Evolutionary conservation across 2,113 vertebrate genomes (phyloP).

Genomic region (Sturnira hondurensis): DNA sequence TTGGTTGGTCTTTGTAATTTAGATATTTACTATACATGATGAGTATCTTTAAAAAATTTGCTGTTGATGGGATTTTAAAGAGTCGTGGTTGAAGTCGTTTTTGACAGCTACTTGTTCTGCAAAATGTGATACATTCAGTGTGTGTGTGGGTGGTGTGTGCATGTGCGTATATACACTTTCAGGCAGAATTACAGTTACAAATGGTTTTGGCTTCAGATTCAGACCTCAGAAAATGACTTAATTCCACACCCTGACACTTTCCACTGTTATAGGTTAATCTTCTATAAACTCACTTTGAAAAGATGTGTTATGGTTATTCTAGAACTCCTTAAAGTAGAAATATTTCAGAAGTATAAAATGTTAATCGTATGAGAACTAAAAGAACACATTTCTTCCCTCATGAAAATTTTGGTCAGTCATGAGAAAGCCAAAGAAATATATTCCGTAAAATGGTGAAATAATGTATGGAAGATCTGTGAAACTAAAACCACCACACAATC

Average conservation of each 20-base stretch:
- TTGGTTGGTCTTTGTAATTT: constrained; percentile 36
- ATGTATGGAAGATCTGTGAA: constrained; percentile 80
- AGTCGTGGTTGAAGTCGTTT: constrained; percentile 29
- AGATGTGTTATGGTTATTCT: constrained; percentile 71
- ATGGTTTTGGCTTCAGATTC: constrained; percentile 77
- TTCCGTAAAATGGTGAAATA: constrained; percentile 73
- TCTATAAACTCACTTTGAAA: constrained; percentile 77
- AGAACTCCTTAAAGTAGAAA: constrained; percentile 74
- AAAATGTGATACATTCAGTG: constrained; percentile 69
- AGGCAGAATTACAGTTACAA: constrained; percentile 74
- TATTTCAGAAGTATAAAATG: constrained; percentile 74
- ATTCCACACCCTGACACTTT: constrained; percentile 75
- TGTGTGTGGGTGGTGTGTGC: constrained; percentile 48
- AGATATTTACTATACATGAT: constrained; percentile 67
- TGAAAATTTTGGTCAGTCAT: constrained; percentile 75
- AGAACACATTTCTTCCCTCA: constrained; percentile 65
- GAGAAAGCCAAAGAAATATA: constrained; percentile 67
- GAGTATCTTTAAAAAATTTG: constrained; percentile 69
- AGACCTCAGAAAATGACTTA: constrained; percentile 71
- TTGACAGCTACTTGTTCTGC: constrained; percentile 71
- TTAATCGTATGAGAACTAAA: constrained; percentile 69
- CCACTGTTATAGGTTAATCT: constrained; percentile 73
- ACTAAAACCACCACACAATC: constrained; percentile 78
- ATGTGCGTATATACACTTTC: constrained; percentile 56
- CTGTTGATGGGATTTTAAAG: constrained; percentile 56